Evolutionary conservation across 2,888 invertebrate genomes (phyloP).

Genomic region (Latrodectus elegans): DNA sequence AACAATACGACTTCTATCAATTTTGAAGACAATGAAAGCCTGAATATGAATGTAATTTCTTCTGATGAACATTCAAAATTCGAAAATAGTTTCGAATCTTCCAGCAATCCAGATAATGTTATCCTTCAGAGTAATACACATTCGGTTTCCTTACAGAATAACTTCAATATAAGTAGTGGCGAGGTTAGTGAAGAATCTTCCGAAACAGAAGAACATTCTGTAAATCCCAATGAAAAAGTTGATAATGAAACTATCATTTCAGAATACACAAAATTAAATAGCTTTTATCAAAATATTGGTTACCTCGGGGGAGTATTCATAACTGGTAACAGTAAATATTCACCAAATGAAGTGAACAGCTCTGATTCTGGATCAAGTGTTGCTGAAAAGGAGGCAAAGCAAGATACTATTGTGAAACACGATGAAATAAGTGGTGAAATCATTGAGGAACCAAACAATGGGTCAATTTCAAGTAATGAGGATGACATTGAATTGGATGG

Average conservation of each 20-base stretch:
- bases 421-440: background rate
- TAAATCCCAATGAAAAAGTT: background rate
- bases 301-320: constrained; percentile 30
- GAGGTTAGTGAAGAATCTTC: background rate
- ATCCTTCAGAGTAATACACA: too few relatives aligned
- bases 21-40: too few relatives aligned
- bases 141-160: too few relatives aligned
- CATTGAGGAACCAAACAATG: background rate
- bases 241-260: background rate
- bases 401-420: background rate
- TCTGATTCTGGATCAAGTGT: background rate
- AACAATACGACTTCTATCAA: too few relatives aligned
- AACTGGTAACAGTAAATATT: constrained; percentile 51
- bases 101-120: too few relatives aligned
- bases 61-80: too few relatives aligned
- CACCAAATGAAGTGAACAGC: background rate
- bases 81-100: too few relatives aligned
- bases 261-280: background rate
- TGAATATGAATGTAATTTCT: too few relatives aligned
- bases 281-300: constrained; percentile 6
- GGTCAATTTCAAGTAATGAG: background rate
- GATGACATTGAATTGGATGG: background rate
- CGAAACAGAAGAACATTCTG: background rate
- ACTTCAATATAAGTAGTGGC: too few relatives aligned
- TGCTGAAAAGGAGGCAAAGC: background rate